phyloP scores from a whole-genome alignment of 2,797 vertebrate genomes.

The Onychomys leucogaster region DNA sequence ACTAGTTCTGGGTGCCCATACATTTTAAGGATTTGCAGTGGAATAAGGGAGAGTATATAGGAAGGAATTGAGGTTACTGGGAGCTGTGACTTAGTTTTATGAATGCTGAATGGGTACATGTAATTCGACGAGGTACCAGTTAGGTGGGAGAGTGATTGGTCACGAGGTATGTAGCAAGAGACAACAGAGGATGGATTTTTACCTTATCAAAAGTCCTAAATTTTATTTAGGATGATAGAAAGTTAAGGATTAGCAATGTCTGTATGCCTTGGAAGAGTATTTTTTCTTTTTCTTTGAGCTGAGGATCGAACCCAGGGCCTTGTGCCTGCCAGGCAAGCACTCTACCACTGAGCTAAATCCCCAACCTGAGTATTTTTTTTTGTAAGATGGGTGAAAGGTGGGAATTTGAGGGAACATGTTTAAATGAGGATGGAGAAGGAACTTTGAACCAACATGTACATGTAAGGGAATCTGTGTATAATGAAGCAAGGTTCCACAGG shows the following conservation, averaged over 20 bases:
- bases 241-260: constrained; percentile 29
- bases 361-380: constrained; percentile 20
- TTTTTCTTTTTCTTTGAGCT: constrained; percentile 30
- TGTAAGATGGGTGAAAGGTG: not conserved
- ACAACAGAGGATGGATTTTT: constrained; percentile 48
- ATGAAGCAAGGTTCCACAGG: not conserved
- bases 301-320: too few species aligned
- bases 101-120: constrained; percentile 12
- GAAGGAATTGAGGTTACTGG: not conserved
- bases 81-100: not conserved
- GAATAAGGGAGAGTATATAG: not conserved
- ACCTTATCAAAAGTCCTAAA: not conserved
- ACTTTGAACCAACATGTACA: constrained; percentile 29
- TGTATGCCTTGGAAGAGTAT: constrained; percentile 29
- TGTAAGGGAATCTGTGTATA: constrained; percentile 32
- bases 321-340: too few species aligned
- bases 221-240: constrained; percentile 58
- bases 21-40: constrained; percentile 25
- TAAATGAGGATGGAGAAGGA: constrained; percentile 34
- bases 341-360: too few species aligned
- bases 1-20: constrained; percentile 23
- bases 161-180: not conserved
- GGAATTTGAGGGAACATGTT: constrained; percentile 38
- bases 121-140: constrained; percentile 40
- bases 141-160: constrained; percentile 6